Evolutionary conservation across 2,797 vertebrate species (phyloP), one percentile per base, ranked within the genome.

Genomic region (Eutrigla gurnardus): DNA sequence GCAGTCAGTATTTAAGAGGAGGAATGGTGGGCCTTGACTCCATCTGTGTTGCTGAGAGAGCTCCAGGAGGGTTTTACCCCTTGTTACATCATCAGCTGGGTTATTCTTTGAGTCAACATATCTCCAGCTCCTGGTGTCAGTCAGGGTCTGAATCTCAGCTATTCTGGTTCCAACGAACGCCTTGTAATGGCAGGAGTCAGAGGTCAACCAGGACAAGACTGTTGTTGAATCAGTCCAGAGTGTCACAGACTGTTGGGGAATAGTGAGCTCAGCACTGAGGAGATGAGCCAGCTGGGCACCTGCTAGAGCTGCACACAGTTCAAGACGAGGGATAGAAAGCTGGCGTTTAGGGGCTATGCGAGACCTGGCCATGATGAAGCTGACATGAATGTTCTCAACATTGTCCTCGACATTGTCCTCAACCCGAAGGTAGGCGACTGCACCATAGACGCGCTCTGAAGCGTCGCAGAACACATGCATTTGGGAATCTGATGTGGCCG

Each of bases 91-190:
- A 60, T 47, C 46, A 14, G 43, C 13, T 45, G 13, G 43, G 10
- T 45, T 45, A 45, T n/a, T n/a, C n/a, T n/a, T n/a, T n/a, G 43
- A 32, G 37, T 61, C 47, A 53, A 61, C 37, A 15, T 61, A 61
- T 43, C 11, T 53, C 58, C 25, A 66, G 18, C 5, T 42, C 18
- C 17, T 14, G 13, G 18, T 36, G n/a, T 73, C 33, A 39, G 50
- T 55, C 33, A 72, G 33, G 32, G 14, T 63, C 40, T 72, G 59
- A 35, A 52, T 70, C n/a, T 63, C 39, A 18, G 33, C 46, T 35
- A 36, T n/a, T n/a, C 60, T 63, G 35, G 15, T 17, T 2, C 15
- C 25, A 33, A 49, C 46, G 7, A 49, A 49, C 17, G 14, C 46
- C 17, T 18, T 49, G 46, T 49, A 49, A 17, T 7, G 5, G 36